A percentile compares a stretch with the other conserved stretches of the same genome.
Evolutionary conservation across 1,140 invertebrate species (phyloP).

Genomic region (Mya arenaria): DNA sequence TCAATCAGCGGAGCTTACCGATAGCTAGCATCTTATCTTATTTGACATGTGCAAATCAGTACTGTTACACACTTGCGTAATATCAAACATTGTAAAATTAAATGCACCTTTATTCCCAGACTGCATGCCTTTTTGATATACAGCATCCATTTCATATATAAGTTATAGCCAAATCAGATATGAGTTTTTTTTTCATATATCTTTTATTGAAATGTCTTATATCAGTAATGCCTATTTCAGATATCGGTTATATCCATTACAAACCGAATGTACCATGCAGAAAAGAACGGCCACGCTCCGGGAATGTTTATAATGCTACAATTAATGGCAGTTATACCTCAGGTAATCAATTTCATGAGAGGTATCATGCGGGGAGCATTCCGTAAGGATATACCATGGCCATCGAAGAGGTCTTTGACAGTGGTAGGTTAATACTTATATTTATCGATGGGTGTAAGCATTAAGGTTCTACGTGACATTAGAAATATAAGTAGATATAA

Average conservation of each 20-base stretch:
- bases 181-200: no score
- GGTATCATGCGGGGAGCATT: conserved; percentile 25
- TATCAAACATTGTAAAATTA: no score
- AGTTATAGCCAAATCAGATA: no score
- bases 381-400: conserved; percentile 49
- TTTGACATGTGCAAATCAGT: no score
- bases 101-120: no score
- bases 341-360: conserved; percentile 47
- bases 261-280: neutral
- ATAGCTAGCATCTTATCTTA: no score
- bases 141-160: no score
- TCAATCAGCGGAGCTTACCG: no score
- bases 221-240: no score
- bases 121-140: no score
- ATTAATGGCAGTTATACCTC: conserved; percentile 20
- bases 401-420: conserved; percentile 9
- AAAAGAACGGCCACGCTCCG: neutral
- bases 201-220: no score
- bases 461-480: neutral
- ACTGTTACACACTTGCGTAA: no score
- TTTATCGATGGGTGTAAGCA: neutral
- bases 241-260: conserved; percentile 20
- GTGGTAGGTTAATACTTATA: conserved; percentile 8
- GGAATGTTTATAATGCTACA: conserved; percentile 14
- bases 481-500: neutral